These are phyloP conservation scores for Penelope pileata DNA, from an alignment of 2,113 vertebrate genomes.

Conservation along the genomic window DNA sequence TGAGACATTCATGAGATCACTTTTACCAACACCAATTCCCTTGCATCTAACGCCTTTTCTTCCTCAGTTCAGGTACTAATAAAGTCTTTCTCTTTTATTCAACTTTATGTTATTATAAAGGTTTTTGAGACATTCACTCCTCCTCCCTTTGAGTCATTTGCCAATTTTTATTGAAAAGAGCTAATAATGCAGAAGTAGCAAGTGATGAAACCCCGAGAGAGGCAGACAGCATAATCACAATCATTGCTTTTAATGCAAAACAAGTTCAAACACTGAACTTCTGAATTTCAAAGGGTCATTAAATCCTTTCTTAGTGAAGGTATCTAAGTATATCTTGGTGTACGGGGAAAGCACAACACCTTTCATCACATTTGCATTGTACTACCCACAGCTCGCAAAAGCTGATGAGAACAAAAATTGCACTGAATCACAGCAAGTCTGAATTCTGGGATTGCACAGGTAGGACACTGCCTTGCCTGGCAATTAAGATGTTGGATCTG, in stretches of 20 bases:
- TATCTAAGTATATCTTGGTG: neutral
- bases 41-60: neutral
- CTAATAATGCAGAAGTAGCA: neutral
- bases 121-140: neutral
- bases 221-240: neutral
- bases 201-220: neutral
- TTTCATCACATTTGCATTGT: neutral
- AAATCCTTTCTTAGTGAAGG: neutral
- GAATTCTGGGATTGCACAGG: neutral
- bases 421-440: neutral
- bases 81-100: neutral
- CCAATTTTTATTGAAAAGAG: neutral
- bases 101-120: neutral
- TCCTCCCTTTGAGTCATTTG: neutral
- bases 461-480: neutral
- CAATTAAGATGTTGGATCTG: neutral
- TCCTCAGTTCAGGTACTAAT: neutral
- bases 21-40: neutral
- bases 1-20: neutral
- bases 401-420: neutral
- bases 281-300: neutral
- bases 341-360: fast-evolving
- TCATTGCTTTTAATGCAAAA: neutral
- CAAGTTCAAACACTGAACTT: neutral
- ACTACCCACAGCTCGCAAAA: neutral